Evolutionary conservation across 2,113 vertebrate genomes (phyloP), one percentile per base, ranked within the genome.

Genomic region (Rhagologus leucostigma): DNA sequence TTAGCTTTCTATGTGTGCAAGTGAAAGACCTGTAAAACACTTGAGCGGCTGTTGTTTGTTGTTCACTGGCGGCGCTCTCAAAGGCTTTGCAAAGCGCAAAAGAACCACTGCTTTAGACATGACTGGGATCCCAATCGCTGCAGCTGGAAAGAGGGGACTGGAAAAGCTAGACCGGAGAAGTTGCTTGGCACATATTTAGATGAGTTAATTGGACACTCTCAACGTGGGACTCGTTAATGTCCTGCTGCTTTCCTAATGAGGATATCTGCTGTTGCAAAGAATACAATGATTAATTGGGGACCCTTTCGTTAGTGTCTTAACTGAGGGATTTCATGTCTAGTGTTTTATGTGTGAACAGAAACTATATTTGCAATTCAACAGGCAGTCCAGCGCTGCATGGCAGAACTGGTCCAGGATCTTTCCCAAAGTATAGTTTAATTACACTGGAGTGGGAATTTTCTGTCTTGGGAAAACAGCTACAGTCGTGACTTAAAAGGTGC

Each of bases 191-290:
- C 81, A n/a, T 84, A 82, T 89, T 91, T 91, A 84, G 24, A 84
- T 41, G 59, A 93, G 84, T 95, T 96, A 96, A 97, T 92, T 93
- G 95, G 93, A 73, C 86, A 41, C 68, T 42, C 86, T 73, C 60
- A 79, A 81, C 84, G 60, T 87, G 64, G 91, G 80, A 71, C 64
- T 89, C 93, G 71, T 82, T 87, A 84, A 68, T 87, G 77, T 92
- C 55, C 73, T 74, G 37, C 70, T 26, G 35, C 82, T 84, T 85
- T 94, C 83, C 81, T 97, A 95, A 96, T 95, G 94, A 97, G 93
- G 41, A 35, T 89, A 93, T 87, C 78, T 69, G 67, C 69, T 73
- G 77, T 69, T 74, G 81, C 75, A 60, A 30, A 73, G 82, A 95
- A 84, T 57, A 64, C 52, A 77, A 19, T 91, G 81, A 96, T 96